Conservation (phyloP, 2,888 invertebrate species). For the Cosmorhoe ocellata region DNA sequence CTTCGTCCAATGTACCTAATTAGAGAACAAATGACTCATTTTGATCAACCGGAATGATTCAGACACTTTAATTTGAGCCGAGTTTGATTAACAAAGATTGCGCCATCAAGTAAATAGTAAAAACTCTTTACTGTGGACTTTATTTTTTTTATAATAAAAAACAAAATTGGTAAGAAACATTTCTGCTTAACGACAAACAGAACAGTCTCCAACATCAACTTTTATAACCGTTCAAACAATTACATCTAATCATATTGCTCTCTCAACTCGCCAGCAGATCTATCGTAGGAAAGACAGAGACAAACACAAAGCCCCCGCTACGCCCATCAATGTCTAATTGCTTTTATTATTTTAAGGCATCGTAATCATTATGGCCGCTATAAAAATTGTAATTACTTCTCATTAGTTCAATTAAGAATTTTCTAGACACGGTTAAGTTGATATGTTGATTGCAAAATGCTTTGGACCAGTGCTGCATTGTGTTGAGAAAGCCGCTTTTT, state of each 20-base stretch:
- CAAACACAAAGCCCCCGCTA: constrained; percentile 59
- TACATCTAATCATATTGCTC: constrained; percentile 73
- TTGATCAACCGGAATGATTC: constrained; percentile 58
- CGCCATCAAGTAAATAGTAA: constrained; percentile 31
- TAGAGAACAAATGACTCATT: constrained; percentile 58
- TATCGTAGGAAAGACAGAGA: constrained; percentile 55
- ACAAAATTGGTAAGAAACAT: constrained; percentile 59
- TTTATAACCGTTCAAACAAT: constrained; percentile 82
- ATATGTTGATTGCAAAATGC: constrained; percentile 76
- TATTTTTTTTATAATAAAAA: constrained; percentile 51
- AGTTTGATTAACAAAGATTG: constrained; percentile 57
- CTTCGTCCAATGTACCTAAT: constrained; percentile 56
- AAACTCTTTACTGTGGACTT: constrained; percentile 27
- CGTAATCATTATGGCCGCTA: constrained; percentile 81
- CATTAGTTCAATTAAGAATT: constrained; percentile 83
- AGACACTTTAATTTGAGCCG: constrained; percentile 62
- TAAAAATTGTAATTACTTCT: constrained; percentile 83
- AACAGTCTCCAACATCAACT: constrained; percentile 78
- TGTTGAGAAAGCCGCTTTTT: constrained; percentile 67
- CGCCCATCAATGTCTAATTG: constrained; percentile 81
- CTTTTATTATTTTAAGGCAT: constrained; percentile 83
- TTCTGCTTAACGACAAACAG: constrained; percentile 78
- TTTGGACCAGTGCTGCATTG: constrained; percentile 61
- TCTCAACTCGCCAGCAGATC: constrained; percentile 47
- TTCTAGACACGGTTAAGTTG: constrained; percentile 79